Evolutionary conservation across 2,797 vertebrate genomes (phyloP), one percentile per base, ranked within the genome.

Genomic region (Tinamus major): DNA sequence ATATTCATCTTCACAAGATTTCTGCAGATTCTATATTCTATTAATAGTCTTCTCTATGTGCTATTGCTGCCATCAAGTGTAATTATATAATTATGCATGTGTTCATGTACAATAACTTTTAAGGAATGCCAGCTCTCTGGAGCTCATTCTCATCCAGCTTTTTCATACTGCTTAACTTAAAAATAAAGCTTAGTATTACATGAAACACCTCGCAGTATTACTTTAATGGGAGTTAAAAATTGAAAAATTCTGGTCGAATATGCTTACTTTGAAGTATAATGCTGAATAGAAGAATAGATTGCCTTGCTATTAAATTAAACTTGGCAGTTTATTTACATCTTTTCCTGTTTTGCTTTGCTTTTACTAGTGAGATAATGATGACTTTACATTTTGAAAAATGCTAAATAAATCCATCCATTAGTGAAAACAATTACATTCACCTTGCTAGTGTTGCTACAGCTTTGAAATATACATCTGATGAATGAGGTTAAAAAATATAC

Each of bases 41-140:
- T 95, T 95, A 95, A 89, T 94, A 94, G 51, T 89, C 68, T 93
- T 92, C 92, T 91, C 31, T 72, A 81, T 91, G 94, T 96, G 83
- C 89, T 94, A 92, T 95, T 97, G 93, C 96, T 97, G 95, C 96
- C 95, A 96, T 97, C 97, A 97, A 96, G 96, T 96, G 96, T 96
- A 92, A 95, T 97, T 96, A 95, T 85, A 67, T 94, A 89, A 97
- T 96, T 97, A 95, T 94, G 90, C 94, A 92, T 16, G 61, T 94
- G 62, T 92, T 94, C 39, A 74, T 14, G n/a, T 93, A 87, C 33
- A 58, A 69, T 85, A 88, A 68, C 95, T 94, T 91, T 74, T 44
- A 94, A 94, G 90, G 86, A 91, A 89, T 94, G 80, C 53, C 63
- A 89, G 29, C 35, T 96, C 48, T 89, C 56, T 68, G 33, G 70